Conservation (phyloP, 2,113 vertebrate species). For the Burhinus bistriatus region DNA sequence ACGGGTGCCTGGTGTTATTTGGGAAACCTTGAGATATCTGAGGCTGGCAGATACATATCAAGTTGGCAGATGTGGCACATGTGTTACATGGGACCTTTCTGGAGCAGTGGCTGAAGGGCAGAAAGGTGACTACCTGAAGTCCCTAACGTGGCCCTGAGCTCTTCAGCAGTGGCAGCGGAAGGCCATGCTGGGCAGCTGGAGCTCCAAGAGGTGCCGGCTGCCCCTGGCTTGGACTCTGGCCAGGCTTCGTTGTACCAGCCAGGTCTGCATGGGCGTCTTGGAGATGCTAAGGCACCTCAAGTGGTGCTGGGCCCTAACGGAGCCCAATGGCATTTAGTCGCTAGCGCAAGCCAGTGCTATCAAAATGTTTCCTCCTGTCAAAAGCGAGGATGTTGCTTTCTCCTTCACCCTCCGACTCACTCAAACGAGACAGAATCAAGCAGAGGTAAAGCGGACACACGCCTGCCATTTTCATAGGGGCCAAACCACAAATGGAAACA, state of each 20-base stretch:
- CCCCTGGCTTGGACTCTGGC: not conserved
- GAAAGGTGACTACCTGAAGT: not conserved
- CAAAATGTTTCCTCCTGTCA: not conserved
- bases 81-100: not conserved
- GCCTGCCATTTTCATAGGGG: not conserved
- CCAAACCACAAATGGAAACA: not conserved
- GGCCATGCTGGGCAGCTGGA: not conserved
- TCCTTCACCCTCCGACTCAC: accelerated
- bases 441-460: not conserved
- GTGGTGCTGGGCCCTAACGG: not conserved
- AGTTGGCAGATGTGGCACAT: not conserved
- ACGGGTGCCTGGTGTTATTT: not conserved
- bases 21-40: accelerated
- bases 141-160: not conserved
- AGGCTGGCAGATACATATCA: not conserved
- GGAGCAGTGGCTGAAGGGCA: not conserved
- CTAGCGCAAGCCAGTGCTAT: not conserved
- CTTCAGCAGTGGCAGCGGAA: not conserved
- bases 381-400: not conserved
- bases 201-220: not conserved
- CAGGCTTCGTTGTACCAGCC: not conserved
- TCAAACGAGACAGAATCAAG: not conserved
- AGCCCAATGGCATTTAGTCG: not conserved
- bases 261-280: accelerated
- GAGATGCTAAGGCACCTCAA: not conserved